Base-by-base conservation (phyloP, 1,140 invertebrate species). In the Sinella curviseta region DNA sequence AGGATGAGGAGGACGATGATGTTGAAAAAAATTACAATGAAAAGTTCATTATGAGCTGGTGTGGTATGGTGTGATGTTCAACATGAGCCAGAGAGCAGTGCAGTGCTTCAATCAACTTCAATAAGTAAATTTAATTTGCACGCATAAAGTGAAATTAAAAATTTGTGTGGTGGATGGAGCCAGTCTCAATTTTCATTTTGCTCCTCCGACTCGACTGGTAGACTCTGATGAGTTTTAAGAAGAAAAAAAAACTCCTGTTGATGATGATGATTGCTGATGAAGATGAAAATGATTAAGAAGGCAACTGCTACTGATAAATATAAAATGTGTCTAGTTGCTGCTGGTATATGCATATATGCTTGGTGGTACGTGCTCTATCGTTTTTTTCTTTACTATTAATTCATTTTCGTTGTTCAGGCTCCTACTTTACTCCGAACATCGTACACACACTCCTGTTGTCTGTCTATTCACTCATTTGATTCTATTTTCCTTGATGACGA, bases 61-160 rank as follows among this genome's bases (percentile, higher is more conserved):
- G 57, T 60, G 31, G 28, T 14, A 14, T 70, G 12, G 65, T 70
- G 26, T n/a, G 28, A 70, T 8, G 12, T 3, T 30, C 57, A 65
- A 33, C 65, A 70, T 70, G 4, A 70, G 26, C 24, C 8, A 26
- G 8, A 31, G 26, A 70, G n/a, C n/a, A n/a, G n/a, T n/a, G n/a
- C n/a, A n/a, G n/a, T n/a, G 30, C 26, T 24, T 70, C 65, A 70
- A 70, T 70, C 65, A 70, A 31, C 65, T 70, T 70, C 3, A 70
- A 70, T 70, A 70, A 70, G 65, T 70, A 70, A 70, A 70, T 70
- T 70, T 70, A 70, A 70, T 70, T 70, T 70, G 65, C 65, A 70
- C 65, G 65, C 65, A 70, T 70, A 70, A 70, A 70, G 65, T 70
- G 65, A 70, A 33, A 70, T 70, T 70, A 70, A 70, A 70, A 70